Conservation (phyloP, 2,888 invertebrate genomes). For the Leptura quadrifasciata region DNA sequence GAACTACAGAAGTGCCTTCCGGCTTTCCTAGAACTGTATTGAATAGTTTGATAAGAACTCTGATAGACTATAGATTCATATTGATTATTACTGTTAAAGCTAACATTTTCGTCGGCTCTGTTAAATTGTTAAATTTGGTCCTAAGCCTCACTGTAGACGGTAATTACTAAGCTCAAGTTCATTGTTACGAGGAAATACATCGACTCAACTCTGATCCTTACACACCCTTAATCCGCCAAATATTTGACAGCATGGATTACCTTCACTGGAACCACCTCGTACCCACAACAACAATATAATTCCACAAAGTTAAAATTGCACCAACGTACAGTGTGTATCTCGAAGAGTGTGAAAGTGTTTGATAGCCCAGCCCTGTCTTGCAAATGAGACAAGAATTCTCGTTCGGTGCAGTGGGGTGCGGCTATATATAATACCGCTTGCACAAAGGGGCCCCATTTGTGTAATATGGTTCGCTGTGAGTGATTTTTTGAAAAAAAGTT, state of each 20-base stretch:
- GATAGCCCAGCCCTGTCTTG: constrained; percentile 51
- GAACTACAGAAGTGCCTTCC: too few relatives aligned
- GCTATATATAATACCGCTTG: constrained; percentile 47
- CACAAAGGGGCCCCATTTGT: constrained; percentile 32
- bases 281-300: not conserved
- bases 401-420: constrained; percentile 60
- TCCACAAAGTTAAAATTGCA: constrained; percentile 29
- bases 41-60: too few relatives aligned
- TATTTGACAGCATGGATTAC: not conserved
- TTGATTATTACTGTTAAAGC: too few relatives aligned
- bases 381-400: constrained; percentile 53
- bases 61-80: too few relatives aligned
- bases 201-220: not conserved
- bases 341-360: constrained; percentile 52
- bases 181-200: not conserved
- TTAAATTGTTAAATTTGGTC: too few relatives aligned
- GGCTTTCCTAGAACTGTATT: too few relatives aligned
- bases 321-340: constrained; percentile 12
- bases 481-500: constrained; percentile 16
- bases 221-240: not conserved
- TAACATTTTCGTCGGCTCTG: too few relatives aligned
- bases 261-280: constrained; percentile 7
- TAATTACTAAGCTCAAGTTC: constrained; percentile 6
- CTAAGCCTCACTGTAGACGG: not conserved
- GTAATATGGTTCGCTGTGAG: constrained; percentile 29